Base-by-base conservation (phyloP, 2,888 invertebrate genomes). In the Leptinotarsa tumamoca region DNA sequence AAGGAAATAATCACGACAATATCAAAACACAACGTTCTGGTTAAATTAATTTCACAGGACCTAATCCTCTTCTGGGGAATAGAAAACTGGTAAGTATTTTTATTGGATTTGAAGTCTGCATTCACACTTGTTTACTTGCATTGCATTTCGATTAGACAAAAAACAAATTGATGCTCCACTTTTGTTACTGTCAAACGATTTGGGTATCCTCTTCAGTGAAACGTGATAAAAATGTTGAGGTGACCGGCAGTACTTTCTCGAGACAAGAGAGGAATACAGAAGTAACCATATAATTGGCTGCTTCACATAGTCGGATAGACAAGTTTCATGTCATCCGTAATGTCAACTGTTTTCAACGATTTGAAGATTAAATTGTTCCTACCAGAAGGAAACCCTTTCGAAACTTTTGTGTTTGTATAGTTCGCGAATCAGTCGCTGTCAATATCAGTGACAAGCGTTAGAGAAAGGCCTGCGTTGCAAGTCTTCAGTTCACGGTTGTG, bases 221-320 rank as follows among this genome's bases (percentile, higher is more conserved):
- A 70, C 70, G 70, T 70, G 70, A 70, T 50, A 15, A 21, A 58
- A 56, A 70, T 70, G 54, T 23, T 43, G 49, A 70, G 21, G 7
- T 56, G 23, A 50, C 33, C 49, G 67, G 43, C 43, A 10, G 71
- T 54, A 76, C 76, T 76, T 76, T 76, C 76, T 68, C 73, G 66
- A 73, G 67, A 73, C 76, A 56, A 71, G 61, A 50, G 71, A 71
- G 54, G 76, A 76, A 76, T 76, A 76, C 58, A 63, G 73, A 76
- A 68, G 68, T 68, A 63, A 18, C 63, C 61, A 68, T 67, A 43
- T 73, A 33, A 33, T 33, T 63, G 27, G 17, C 63, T 33, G 3
- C 63, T 33, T 63, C n/a, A 2, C 17, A 33, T 63, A n/a, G 43
- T 43, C 33, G 43, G 4, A 63, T 43, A 27, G 17, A 3, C 0